Conservation (phyloP, 2,797 vertebrate species). For the Argentina silus region DNA sequence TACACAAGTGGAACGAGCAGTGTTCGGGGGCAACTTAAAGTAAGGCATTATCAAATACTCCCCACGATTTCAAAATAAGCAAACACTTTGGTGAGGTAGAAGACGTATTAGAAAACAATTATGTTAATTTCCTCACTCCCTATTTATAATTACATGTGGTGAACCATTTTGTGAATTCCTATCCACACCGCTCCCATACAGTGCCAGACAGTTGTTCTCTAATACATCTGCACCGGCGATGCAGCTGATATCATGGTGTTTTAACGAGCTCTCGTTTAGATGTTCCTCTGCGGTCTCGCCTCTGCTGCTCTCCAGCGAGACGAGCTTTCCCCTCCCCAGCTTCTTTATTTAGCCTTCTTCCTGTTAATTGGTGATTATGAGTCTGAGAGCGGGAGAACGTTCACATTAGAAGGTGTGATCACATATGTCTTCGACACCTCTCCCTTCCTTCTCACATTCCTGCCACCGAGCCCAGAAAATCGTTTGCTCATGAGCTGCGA, state of each 20-base stretch:
- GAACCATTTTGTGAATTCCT: neutral
- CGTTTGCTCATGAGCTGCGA: conserved; percentile 55
- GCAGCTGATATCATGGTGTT: conserved; percentile 42
- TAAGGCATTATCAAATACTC: no score
- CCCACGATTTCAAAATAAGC: no score
- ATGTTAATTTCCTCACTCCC: no score
- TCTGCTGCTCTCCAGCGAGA: neutral
- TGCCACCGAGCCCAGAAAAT: conserved; percentile 35
- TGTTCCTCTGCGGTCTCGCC: conserved; percentile 20
- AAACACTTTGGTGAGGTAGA: no score
- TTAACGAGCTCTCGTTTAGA: conserved; percentile 39
- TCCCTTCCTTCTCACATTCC: conserved; percentile 27
- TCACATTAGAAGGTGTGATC: conserved; percentile 64
- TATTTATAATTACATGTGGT: neutral
- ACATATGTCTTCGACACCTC: conserved; percentile 36
- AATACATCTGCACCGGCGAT: conserved; percentile 8
- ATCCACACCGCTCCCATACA: neutral
- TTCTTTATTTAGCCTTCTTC: conserved; percentile 63
- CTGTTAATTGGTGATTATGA: conserved; percentile 75
- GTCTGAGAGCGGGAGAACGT: conserved; percentile 43
- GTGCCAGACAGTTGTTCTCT: neutral
- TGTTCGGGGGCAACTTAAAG: no score
- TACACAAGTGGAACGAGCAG: no score
- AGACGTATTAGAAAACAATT: no score
- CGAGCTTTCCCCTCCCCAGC: neutral